Evolutionary conservation across 2,797 vertebrate species (phyloP).

Genomic region (Enteromius treurensis): DNA sequence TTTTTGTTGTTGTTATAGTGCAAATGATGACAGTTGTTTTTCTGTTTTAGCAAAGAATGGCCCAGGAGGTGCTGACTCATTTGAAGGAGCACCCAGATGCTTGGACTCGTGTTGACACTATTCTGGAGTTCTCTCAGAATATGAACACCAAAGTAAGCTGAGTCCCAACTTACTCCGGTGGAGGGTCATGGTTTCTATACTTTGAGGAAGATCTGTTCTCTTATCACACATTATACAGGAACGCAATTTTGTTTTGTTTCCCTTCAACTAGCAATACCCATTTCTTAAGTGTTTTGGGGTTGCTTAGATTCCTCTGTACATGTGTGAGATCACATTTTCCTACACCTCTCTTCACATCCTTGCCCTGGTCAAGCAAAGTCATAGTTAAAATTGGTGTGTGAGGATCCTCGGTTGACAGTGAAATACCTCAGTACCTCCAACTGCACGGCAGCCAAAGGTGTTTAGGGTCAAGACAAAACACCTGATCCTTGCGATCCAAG

Average conservation of each 20-base stretch:
- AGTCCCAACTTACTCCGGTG: constrained; percentile 34
- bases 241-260: background rate
- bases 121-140: constrained; percentile 99
- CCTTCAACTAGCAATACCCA: background rate
- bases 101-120: constrained; percentile 99
- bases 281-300: constrained; percentile 5
- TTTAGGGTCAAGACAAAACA: constrained; percentile 10
- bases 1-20: background rate
- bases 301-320: constrained; percentile 31
- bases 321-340: constrained; percentile 7
- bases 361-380: constrained; percentile 26
- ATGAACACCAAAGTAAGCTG: constrained; percentile 99
- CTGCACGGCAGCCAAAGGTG: constrained; percentile 13
- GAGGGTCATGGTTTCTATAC: constrained; percentile 75
- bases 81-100: constrained; percentile 99
- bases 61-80: constrained; percentile 98
- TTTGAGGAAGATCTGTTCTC: constrained; percentile 90
- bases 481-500: constrained; percentile 4
- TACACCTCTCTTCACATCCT: constrained; percentile 19
- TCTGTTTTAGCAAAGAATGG: constrained; percentile 94
- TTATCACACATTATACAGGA: constrained; percentile 46
- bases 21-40: background rate
- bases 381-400: constrained; percentile 51
- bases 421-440: constrained; percentile 38
- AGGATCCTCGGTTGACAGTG: constrained; percentile 48